Evolutionary conservation across 2,797 vertebrate species (phyloP).

Genomic region (Saxicola maurus): DNA sequence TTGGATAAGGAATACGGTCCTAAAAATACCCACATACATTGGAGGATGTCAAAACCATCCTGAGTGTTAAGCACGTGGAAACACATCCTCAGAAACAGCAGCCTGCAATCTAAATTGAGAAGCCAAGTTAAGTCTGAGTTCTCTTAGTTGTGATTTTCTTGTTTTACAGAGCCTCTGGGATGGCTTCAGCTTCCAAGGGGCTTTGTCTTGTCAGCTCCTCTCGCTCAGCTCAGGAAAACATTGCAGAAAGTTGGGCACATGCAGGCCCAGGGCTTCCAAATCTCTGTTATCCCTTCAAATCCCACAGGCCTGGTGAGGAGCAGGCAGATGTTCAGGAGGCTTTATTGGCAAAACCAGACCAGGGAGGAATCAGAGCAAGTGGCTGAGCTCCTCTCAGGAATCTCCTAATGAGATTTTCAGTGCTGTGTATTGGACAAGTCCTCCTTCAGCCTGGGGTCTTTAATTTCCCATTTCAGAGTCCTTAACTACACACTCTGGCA

Average conservation of each 20-base stretch:
- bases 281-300: background rate
- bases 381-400: background rate
- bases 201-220: background rate
- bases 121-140: background rate
- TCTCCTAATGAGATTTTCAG: background rate
- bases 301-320: background rate
- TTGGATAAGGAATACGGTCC: rapidly evolving
- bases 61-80: background rate
- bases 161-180: background rate
- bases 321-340: background rate
- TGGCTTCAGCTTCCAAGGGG: background rate
- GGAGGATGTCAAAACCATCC: background rate
- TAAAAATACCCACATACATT: background rate
- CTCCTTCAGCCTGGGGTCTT: background rate
- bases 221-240: background rate
- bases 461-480: background rate
- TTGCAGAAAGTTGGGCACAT: background rate
- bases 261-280: background rate
- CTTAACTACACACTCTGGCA: background rate
- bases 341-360: background rate
- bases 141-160: background rate
- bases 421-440: background rate
- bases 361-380: background rate
- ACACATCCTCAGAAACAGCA: background rate
- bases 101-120: background rate